These are phyloP conservation scores for Tetraneura akinire DNA, from an alignment of 1,140 invertebrate genomes.

Conservation along the genomic window DNA sequence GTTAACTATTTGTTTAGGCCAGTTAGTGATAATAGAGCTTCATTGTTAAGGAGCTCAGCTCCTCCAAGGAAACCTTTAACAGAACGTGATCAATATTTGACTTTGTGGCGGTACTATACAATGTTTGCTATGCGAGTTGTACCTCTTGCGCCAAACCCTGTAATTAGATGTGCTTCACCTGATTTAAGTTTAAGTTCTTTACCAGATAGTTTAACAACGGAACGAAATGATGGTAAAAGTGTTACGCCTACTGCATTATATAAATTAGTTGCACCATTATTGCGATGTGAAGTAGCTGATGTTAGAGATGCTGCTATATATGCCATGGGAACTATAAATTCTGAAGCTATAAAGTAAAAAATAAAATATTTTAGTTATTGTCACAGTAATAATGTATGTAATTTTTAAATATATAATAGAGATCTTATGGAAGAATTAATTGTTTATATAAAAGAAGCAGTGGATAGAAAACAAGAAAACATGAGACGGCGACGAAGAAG, in stretches of 20 bases:
- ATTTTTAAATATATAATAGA: conserved; percentile 61
- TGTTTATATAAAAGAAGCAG: conserved; percentile 87
- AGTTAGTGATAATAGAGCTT: conserved; percentile 95
- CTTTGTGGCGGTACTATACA: conserved; percentile 94
- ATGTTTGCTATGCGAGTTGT: conserved; percentile 93
- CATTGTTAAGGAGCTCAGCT: conserved; percentile 77
- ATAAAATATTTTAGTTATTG: background rate
- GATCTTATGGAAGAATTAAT: conserved; percentile 96
- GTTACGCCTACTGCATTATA: conserved; percentile 83
- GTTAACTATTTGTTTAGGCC: conserved; percentile 65
- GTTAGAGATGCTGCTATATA: conserved; percentile 90
- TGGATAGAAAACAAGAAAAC: conserved; percentile 98
- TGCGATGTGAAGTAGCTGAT: conserved; percentile 84
- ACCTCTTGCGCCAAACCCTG: conserved; percentile 75
- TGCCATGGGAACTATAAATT: conserved; percentile 90
- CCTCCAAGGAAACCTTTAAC: conserved; percentile 82
- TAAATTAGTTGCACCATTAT: conserved; percentile 84
- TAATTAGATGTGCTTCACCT: conserved; percentile 86
- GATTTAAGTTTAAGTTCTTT: conserved; percentile 86
- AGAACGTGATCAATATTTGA: conserved; percentile 88
- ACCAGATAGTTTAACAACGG: conserved; percentile 77
- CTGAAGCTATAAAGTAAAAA: conserved; percentile 85
- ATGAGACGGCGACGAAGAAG: conserved; percentile 83
- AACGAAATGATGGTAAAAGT: conserved; percentile 67
- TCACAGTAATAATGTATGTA: background rate